phyloP scores from a whole-genome alignment of 1,140 invertebrate species.

The Caenorhabditis latens region DNA sequence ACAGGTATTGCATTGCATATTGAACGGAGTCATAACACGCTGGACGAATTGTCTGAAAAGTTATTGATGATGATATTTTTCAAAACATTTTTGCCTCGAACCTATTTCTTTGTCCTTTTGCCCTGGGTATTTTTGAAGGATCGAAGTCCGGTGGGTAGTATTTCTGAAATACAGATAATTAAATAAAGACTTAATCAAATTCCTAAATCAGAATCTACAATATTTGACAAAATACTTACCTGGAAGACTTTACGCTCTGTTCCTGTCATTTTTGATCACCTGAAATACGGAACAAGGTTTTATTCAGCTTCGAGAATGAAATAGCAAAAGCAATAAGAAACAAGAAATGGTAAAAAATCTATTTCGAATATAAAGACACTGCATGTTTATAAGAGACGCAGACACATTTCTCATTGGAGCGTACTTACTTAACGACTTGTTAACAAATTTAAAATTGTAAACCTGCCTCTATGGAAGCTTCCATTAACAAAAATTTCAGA shows the following conservation, averaged over 20 bases:
- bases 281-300: neutral
- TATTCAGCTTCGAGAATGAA: neutral
- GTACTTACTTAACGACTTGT: neutral
- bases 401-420: neutral
- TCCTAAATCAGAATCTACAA: neutral
- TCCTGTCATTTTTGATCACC: conserved; percentile 73
- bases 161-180: conserved; percentile 84
- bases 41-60: conserved; percentile 89
- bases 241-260: conserved; percentile 78
- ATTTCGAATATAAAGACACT: neutral
- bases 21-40: conserved; percentile 80
- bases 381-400: neutral
- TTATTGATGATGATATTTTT: neutral
- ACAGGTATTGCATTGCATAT: conserved; percentile 88
- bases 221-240: conserved; percentile 66
- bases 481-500: too few relatives aligned
- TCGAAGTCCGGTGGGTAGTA: conserved; percentile 99
- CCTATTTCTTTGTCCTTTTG: conserved; percentile 88
- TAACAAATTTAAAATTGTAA: neutral
- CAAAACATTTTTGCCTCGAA: neutral
- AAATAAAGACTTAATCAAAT: neutral
- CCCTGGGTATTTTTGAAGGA: conserved; percentile 98
- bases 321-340: neutral
- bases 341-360: too few relatives aligned
- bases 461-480: too few relatives aligned